These are phyloP conservation scores for Chironex yamaguchii DNA, from an alignment of 30 jellyfish, hydroid and myxozoan genomes.

Conservation along the genomic window DNA sequence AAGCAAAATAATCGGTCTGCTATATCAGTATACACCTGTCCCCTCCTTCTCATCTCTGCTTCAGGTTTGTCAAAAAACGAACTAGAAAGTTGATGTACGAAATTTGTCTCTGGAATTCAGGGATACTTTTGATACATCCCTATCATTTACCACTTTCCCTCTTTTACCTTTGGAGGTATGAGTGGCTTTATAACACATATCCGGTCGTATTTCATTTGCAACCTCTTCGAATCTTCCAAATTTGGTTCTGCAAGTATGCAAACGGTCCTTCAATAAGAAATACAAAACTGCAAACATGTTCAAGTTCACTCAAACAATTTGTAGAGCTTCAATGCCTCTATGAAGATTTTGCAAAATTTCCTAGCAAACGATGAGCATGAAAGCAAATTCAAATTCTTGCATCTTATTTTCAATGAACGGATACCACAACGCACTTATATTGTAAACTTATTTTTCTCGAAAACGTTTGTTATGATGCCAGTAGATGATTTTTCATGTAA, in stretches of 20 bases:
- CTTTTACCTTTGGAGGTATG: neutral
- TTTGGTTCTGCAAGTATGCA: neutral
- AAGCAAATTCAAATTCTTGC: neutral
- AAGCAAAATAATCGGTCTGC: neutral
- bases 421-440: neutral
- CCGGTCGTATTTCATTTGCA: neutral
- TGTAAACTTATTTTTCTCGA: neutral
- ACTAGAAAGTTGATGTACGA: neutral
- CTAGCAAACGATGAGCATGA: neutral
- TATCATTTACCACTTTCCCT: too few relatives aligned
- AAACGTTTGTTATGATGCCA: too few relatives aligned
- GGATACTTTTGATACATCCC: neutral
- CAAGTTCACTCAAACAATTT: neutral
- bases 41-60: slow-evolving; percentile 1
- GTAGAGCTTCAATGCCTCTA: neutral
- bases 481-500: too few relatives aligned
- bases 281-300: neutral
- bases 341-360: neutral
- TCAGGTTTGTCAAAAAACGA: neutral
- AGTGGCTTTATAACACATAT: neutral
- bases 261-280: neutral
- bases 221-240: neutral
- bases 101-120: neutral
- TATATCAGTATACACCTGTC: neutral
- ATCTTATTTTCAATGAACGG: neutral